Evolutionary conservation across 2,113 vertebrate genomes (phyloP), one percentile per base, ranked within the genome.

Genomic region (Callionymus lyra): DNA sequence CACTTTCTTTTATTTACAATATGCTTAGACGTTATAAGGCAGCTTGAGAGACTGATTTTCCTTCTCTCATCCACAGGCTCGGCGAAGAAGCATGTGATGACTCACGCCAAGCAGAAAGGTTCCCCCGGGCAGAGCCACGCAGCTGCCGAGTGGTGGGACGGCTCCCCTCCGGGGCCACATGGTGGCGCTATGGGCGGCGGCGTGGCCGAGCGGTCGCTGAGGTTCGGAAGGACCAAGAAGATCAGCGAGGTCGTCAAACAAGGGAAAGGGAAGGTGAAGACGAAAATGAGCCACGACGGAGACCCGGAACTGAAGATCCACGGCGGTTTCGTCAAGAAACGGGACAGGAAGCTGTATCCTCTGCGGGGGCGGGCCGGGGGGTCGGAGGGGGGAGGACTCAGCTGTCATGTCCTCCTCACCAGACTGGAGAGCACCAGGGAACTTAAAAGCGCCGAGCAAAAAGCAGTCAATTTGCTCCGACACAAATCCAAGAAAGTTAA

Each of bases 351-450:
- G 81, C 88, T 84, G 1, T 98, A 98, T 70, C 93, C 93, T 0
- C 66, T 98, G 63, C 85, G 92, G 12, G 84, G 89, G 19, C 82
- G 92, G 1, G 44, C 59, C 1, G 77, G 63, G 6, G 34, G 36
- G 13, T 64, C 78, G 6, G 77, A 82, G 2, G 74, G 63, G 3
- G 83, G 83, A 37, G 76, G 75, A 6, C 68, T 83, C 38, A 88
- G 89, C 62, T 96, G 90, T 63, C 90, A 88, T 10, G 92, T 93
- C 54, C 79, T 94, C 10, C 89, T 93, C 43, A 93, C 91, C 1
- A 83, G 91, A 35, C 65, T 96, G 50, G 89, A 92, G 31, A 27
- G 21, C 21, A 27, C 21, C 21, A 27, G 8, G 21, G 21, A 27
- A 27, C 8, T 27, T 4, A 68, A 78, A 44, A 60, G 50, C 33